These are phyloP conservation scores for Basileuterus tristriatus DNA, from an alignment of 2,797 vertebrate genomes.

Conservation along the genomic window DNA sequence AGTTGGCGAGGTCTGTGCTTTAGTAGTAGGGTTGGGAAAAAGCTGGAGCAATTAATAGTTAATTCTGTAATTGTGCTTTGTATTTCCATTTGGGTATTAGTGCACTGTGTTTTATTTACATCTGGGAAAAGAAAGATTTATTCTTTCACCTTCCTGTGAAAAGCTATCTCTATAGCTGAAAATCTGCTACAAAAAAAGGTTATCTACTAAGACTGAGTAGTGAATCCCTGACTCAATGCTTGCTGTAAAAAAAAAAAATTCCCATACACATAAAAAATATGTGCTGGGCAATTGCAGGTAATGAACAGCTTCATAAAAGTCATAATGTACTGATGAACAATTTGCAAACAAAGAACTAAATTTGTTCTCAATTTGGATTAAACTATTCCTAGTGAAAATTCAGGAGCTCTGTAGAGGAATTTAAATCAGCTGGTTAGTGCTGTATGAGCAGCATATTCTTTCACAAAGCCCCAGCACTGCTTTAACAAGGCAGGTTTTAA, in stretches of 20 bases:
- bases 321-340: constrained; percentile 53
- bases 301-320: constrained; percentile 58
- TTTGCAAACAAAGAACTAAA: constrained; percentile 61
- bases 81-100: background rate
- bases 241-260: background rate
- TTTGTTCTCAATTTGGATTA: constrained; percentile 61
- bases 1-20: background rate
- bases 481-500: background rate
- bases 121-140: background rate
- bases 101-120: background rate
- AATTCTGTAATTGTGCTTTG: background rate
- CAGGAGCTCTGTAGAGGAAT: constrained; percentile 35
- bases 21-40: background rate
- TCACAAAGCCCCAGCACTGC: background rate
- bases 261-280: constrained; percentile 7
- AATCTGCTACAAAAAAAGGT: background rate
- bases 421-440: constrained; percentile 29
- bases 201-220: background rate
- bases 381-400: constrained; percentile 40
- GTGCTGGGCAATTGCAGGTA: constrained; percentile 32
- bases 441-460: background rate
- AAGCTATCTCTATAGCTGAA: background rate
- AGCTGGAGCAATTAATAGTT: background rate
- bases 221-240: background rate
- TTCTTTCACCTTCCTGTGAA: background rate